Evolutionary conservation across 1,140 invertebrate species (phyloP).

Genomic region (Lutraria rhynchaena): DNA sequence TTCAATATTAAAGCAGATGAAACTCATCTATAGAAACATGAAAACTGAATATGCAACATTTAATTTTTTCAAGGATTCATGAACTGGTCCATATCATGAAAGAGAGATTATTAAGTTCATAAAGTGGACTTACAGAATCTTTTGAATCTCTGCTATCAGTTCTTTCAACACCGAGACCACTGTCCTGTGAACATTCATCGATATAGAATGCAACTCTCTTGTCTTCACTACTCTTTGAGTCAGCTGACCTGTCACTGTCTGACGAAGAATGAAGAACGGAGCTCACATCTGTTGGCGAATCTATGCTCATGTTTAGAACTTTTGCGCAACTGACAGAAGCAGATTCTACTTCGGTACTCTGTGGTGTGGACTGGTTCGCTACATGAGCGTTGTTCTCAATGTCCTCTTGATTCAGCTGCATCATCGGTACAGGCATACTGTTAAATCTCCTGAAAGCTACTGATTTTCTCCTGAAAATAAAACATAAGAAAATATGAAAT

Average conservation of each 20-base stretch:
- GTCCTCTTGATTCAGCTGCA: constrained; percentile 69
- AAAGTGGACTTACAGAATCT: constrained; percentile 65
- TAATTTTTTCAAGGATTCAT: too few species aligned
- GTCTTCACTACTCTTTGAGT: neutral
- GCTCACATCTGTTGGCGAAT: neutral
- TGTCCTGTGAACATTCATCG: constrained; percentile 76
- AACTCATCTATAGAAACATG: too few species aligned
- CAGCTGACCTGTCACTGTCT: constrained; percentile 15
- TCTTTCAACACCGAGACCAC: constrained; percentile 70
- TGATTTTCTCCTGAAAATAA: constrained; percentile 28
- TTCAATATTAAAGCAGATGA: too few species aligned
- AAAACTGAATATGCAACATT: too few species aligned
- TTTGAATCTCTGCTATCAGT: constrained; percentile 48
- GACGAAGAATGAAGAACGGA: constrained; percentile 13
- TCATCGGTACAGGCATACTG: constrained; percentile 68
- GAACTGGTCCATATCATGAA: too few species aligned
- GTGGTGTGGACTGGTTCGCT: constrained; percentile 54
- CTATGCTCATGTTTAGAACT: constrained; percentile 10
- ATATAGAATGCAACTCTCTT: constrained; percentile 60
- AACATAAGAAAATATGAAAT: constrained; percentile 8
- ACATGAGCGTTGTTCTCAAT: constrained; percentile 56
- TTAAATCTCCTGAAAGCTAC: constrained; percentile 72
- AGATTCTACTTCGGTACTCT: constrained; percentile 35
- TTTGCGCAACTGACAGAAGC: neutral
- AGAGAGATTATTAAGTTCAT: too few species aligned